phyloP scores from a whole-genome alignment of 1,140 invertebrate species.

The Apis cerana region DNA sequence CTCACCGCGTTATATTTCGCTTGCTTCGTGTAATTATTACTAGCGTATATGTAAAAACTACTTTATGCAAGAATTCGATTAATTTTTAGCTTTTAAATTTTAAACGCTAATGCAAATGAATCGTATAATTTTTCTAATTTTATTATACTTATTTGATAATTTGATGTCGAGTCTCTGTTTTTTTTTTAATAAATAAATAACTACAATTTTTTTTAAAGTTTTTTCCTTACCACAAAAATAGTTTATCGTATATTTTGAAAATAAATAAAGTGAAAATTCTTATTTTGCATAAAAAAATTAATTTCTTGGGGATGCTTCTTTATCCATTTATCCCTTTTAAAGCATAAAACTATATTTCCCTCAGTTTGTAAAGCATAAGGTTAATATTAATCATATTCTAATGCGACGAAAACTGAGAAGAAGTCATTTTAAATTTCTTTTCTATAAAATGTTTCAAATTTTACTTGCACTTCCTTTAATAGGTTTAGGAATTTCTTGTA shows the following conservation, averaged over 20 bases:
- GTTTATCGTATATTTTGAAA: too few relatives aligned
- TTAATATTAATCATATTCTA: constrained; percentile 9
- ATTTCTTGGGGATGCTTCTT: background rate
- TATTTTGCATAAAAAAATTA: constrained; percentile 1
- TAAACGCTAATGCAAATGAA: background rate
- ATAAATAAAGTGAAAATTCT: background rate
- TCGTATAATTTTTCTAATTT: too few relatives aligned
- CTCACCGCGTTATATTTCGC: background rate
- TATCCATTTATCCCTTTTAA: constrained; percentile 17
- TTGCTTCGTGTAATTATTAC: constrained; percentile 18
- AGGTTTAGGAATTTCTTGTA: background rate
- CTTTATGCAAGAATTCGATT: background rate
- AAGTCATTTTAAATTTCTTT: background rate
- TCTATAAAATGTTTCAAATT: background rate
- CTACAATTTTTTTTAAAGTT: background rate
- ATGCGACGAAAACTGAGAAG: background rate
- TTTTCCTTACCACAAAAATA: too few relatives aligned
- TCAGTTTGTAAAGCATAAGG: constrained; percentile 5
- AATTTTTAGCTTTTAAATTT: background rate
- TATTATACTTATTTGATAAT: background rate
- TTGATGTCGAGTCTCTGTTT: too few relatives aligned
- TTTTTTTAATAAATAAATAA: too few relatives aligned
- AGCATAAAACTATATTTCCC: background rate
- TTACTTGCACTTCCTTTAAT: background rate
- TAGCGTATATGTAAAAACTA: background rate